These are phyloP conservation scores for Plutomurus gul DNA, from an alignment of 1,140 invertebrate genomes.

Conservation along the genomic window DNA sequence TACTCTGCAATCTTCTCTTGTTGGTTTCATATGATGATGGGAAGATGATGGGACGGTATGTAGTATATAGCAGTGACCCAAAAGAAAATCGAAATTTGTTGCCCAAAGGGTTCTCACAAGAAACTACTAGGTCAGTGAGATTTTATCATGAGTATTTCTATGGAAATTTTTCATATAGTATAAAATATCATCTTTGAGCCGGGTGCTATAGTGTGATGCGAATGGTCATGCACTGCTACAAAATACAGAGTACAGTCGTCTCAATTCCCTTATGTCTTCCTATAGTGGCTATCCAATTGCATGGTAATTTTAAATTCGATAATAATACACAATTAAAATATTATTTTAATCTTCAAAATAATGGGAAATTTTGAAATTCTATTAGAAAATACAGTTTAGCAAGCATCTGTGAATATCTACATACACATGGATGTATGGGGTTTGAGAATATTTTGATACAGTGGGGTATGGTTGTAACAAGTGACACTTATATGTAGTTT, in stretches of 20 bases:
- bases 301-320: neutral
- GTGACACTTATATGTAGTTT: too few relatives aligned
- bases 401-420: too few relatives aligned
- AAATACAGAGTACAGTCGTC: neutral
- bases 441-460: too few relatives aligned
- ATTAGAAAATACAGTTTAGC: too few relatives aligned
- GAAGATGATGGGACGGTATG: neutral
- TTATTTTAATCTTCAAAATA: too few relatives aligned
- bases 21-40: neutral
- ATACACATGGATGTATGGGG: too few relatives aligned
- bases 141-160: neutral
- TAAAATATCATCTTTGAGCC: neutral
- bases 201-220: neutral
- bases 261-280: too few relatives aligned
- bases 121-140: conserved; percentile 26
- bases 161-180: neutral
- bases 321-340: too few relatives aligned
- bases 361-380: too few relatives aligned
- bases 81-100: conserved; percentile 26
- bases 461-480: too few relatives aligned
- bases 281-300: neutral
- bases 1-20: neutral
- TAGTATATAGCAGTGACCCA: conserved; percentile 20
- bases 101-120: conserved; percentile 21
- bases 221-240: too few relatives aligned